phyloP scores from a whole-genome alignment of 2,113 vertebrate species.

The Cephalopterus ornatus region DNA sequence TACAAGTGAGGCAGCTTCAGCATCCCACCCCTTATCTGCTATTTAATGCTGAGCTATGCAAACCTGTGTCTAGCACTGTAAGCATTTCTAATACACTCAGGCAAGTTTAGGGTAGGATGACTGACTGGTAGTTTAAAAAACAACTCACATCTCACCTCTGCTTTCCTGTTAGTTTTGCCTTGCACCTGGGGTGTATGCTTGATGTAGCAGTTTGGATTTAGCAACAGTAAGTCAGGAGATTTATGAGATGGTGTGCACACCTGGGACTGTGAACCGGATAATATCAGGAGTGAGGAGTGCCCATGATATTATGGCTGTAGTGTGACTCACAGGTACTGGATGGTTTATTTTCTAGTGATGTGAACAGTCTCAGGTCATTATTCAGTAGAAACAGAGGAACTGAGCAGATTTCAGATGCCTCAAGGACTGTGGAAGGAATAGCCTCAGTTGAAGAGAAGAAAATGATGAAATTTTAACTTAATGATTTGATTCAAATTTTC shows the following conservation, averaged over 20 bases:
- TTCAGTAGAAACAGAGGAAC: not conserved
- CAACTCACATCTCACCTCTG: not conserved
- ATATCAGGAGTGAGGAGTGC: not conserved
- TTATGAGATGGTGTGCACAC: not conserved
- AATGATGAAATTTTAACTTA: not conserved
- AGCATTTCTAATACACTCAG: not conserved
- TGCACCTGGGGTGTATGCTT: not conserved
- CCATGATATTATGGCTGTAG: not conserved
- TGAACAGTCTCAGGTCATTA: not conserved
- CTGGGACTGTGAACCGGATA: not conserved
- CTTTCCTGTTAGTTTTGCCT: not conserved
- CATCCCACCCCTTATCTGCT: not conserved
- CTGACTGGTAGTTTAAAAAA: not conserved
- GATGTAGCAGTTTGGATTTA: not conserved
- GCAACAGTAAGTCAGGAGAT: not conserved
- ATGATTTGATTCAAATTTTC: not conserved
- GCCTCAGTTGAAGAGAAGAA: not conserved
- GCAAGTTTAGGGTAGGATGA: not conserved
- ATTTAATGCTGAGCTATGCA: not conserved
- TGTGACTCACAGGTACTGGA: not conserved
- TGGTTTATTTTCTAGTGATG: not conserved
- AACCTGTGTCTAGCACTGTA: not conserved
- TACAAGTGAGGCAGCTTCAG: not conserved
- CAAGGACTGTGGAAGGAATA: not conserved
- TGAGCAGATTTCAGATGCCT: not conserved